Conservation (phyloP, 2,113 vertebrate genomes). For the Pygoscelis adeliae region DNA sequence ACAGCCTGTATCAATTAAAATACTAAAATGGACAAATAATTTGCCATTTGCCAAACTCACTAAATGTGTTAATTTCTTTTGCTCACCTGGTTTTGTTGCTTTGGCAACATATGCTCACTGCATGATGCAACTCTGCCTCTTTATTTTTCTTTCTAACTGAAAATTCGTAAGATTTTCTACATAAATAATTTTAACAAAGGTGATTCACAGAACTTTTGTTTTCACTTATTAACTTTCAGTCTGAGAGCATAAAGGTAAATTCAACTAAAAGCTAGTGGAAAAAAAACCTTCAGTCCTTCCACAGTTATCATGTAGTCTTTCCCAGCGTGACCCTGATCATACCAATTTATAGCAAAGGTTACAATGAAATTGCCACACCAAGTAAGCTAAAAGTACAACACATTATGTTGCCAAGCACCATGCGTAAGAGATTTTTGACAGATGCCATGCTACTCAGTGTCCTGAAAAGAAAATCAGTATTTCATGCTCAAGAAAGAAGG, state of each 20-base stretch:
- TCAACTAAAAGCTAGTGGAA: not conserved
- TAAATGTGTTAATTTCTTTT: conserved; percentile 41
- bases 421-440: not conserved
- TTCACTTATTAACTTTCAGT: not conserved
- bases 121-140: not conserved
- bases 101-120: not conserved
- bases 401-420: not conserved
- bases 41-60: not conserved
- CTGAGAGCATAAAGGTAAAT: not conserved
- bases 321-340: not conserved
- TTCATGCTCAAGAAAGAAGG: not conserved
- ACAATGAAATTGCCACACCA: not conserved
- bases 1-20: not conserved
- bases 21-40: not conserved
- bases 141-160: not conserved
- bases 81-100: conserved; percentile 34
- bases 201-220: not conserved
- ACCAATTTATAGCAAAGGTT: not conserved
- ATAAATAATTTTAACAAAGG: not conserved
- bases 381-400: not conserved
- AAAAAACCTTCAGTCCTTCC: not conserved
- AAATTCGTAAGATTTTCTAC: not conserved
- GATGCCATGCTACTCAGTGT: not conserved
- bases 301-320: not conserved
- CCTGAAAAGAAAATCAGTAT: not conserved